phyloP scores from a whole-genome alignment of 2,113 vertebrate genomes.

The Gymnocephalus cernua region DNA sequence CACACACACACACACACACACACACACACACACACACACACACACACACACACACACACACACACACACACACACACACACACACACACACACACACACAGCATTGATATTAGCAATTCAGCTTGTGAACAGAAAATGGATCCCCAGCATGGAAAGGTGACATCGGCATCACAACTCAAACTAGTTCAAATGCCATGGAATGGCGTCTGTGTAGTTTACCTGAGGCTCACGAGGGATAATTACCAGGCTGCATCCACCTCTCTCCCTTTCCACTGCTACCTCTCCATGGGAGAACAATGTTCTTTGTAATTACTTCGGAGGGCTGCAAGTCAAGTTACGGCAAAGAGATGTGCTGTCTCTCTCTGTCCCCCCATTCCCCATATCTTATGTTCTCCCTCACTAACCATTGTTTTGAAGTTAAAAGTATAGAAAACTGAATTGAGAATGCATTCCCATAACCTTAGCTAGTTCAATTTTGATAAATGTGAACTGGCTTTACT shows the following conservation, averaged over 20 bases:
- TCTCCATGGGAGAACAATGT: slow-evolving; percentile 30
- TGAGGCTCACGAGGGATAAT: slow-evolving; percentile 55
- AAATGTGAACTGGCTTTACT: not conserved
- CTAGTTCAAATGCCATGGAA: slow-evolving; percentile 52
- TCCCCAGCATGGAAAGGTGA: slow-evolving; percentile 45
- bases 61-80: too few species aligned
- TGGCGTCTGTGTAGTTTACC: slow-evolving; percentile 46
- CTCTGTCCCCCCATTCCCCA: not conserved
- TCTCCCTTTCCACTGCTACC: slow-evolving; percentile 19
- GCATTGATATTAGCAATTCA: slow-evolving; percentile 43
- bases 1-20: slow-evolving; percentile 23
- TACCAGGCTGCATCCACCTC: slow-evolving; percentile 43
- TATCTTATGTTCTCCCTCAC: not conserved
- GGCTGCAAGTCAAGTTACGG: slow-evolving; percentile 13
- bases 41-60: too few species aligned
- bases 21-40: not conserved
- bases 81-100: slow-evolving; percentile 15
- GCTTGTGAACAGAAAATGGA: slow-evolving; percentile 33
- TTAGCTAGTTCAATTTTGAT: not conserved
- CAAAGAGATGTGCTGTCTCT: slow-evolving; percentile 5
- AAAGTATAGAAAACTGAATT: not conserved
- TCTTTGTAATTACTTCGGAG: slow-evolving; percentile 55
- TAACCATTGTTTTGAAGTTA: not conserved
- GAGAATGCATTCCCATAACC: not conserved
- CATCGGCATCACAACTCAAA: slow-evolving; percentile 51